Percentiles rank a stretch among this genome's conserved stretches.
phyloP scores from a whole-genome alignment of 2,797 vertebrate genomes.

The Melanitta fusca region DNA sequence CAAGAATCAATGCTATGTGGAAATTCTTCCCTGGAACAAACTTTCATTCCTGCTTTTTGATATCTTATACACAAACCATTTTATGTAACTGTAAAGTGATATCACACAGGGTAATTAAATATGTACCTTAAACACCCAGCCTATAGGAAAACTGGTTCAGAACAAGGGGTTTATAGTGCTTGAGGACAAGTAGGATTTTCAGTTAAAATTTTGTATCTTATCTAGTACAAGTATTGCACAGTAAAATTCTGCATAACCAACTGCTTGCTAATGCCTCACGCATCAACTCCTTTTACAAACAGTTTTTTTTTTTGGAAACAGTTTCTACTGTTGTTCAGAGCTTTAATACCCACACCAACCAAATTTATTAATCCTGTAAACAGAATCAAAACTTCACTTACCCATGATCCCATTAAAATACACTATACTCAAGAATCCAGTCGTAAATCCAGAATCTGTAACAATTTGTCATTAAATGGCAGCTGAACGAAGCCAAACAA shows the following conservation, averaged over 20 bases:
- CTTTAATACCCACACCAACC: neutral
- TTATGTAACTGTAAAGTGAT: neutral
- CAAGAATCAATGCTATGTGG: neutral
- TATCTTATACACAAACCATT: neutral
- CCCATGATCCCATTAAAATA: neutral
- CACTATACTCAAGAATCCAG: neutral
- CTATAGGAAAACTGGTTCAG: neutral
- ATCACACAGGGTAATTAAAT: neutral
- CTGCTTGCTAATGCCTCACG: neutral
- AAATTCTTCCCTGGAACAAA: neutral
- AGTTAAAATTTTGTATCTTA: neutral
- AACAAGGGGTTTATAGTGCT: neutral
- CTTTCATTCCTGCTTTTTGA: neutral
- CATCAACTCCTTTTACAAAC: rapidly evolving
- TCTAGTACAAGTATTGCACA: neutral
- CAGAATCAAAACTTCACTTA: neutral
- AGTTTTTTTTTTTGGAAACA: neutral
- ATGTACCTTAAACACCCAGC: rapidly evolving
- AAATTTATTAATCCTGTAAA: neutral
- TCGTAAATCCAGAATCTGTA: neutral
- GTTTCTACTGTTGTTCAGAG: neutral
- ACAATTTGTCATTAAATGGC: neutral
- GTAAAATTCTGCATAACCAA: neutral
- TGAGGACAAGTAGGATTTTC: neutral
- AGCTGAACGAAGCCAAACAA: neutral